Evolutionary conservation across 2,113 vertebrate species (phyloP), one percentile per base, ranked within the genome.

Genomic region (Gymnogyps californianus): DNA sequence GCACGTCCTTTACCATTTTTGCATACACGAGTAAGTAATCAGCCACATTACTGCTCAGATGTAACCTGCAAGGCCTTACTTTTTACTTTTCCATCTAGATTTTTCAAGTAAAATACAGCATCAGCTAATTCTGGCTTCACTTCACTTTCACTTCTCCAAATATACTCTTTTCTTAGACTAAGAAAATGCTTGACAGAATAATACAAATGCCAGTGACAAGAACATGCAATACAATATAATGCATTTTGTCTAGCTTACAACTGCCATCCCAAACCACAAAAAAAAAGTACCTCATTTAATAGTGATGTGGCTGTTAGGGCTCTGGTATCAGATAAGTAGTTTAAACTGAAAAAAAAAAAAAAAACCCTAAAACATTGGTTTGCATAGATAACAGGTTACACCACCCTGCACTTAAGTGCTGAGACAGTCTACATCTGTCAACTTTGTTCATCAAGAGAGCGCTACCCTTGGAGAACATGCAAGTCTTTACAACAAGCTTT

Each of bases 61-160:
- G 55, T 42, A 55, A 52, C 44, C 17, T 91, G 54, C 22, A 22
- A 3, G 10, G 75, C 29, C 54, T 95, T 54, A 28, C 5, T 81
- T 80, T 90, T 46, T 52, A 31, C 11, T 79, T 72, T 69, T 61
- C 38, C 32, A 24, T 54, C 85, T 72, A 46, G 46, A 44, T 54
- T 90, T 93, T 86, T 87, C 34, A 93, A 79, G 42, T 28, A 15
- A 69, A 90, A 62, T 8, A 49, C 57, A 54, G 16, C 28, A 52
- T 69, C 36, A 74, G 31, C 71, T 81, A 72, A 77, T 92, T 83
- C 28, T 57, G 71, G 34, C 58, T 62, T 89, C 49, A 66, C 15
- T 67, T 86, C 59, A 47, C 19, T 95, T 95, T 83, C 70, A 69
- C 36, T 83, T 93, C 79, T 65, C 19, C 28, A 80, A 58, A 95